Percentiles rank a stretch among this genome's conserved stretches.
Conservation (phyloP, 2,113 vertebrate species). For the Osmerus eperlanus region DNA sequence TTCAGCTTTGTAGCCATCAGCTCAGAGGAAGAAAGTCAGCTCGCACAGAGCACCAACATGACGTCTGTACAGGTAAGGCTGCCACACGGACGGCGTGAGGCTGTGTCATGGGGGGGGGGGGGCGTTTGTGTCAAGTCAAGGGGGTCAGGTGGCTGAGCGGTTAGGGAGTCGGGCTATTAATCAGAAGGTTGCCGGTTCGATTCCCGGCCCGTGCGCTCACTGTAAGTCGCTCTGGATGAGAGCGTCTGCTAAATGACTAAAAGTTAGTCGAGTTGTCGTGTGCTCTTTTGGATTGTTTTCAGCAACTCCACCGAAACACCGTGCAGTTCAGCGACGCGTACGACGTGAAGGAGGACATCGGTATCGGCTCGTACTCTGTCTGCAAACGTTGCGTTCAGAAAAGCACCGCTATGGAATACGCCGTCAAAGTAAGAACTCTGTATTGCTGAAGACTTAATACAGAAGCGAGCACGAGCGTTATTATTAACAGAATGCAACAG, state of each 20-base stretch:
- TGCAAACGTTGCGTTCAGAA: conserved; percentile 81
- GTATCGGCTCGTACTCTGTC: conserved; percentile 84
- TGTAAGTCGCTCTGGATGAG: no score
- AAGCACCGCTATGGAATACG: conserved; percentile 82
- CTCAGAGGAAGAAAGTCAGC: conserved; percentile 78
- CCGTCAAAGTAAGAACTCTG: conserved; percentile 77
- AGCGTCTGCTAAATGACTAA: no score
- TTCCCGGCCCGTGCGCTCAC: no score
- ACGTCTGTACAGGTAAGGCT: conserved; percentile 76
- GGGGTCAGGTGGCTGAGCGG: no score
- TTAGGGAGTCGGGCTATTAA: no score
- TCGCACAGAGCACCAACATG: conserved; percentile 72
- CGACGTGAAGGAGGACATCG: conserved; percentile 84
- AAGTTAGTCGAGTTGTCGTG: no score
- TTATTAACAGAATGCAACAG: neutral
- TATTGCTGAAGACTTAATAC: no score
- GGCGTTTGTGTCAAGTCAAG: neutral
- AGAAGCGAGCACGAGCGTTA: no score
- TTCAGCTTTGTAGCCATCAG: conserved; percentile 84
- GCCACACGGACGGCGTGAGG: neutral
- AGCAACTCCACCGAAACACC: conserved; percentile 79
- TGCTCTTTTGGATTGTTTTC: neutral
- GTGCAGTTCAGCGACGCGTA: conserved; percentile 78
- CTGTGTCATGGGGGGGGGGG: neutral
- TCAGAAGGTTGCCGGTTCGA: no score